These are phyloP conservation scores for Ypsolopha scabrella DNA, from an alignment of 2,888 invertebrate species.

Conservation along the genomic window DNA sequence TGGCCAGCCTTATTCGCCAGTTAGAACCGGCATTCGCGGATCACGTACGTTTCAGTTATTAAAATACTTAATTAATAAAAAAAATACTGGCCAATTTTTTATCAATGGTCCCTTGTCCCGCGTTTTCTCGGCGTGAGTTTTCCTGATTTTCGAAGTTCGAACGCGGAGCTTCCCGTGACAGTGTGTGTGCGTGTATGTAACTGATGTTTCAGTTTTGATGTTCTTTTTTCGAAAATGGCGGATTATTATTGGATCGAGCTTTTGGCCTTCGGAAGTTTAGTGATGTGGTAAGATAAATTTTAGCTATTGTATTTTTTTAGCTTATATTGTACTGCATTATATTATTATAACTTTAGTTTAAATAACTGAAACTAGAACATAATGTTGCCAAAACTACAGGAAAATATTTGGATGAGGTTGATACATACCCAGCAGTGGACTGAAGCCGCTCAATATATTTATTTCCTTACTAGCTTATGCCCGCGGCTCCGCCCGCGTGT, in stretches of 20 bases:
- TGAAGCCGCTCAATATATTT: no score
- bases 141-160: neutral
- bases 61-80: constrained; percentile 8
- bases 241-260: constrained; percentile 12
- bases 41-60: constrained; percentile 34
- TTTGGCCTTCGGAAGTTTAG: constrained; percentile 6
- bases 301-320: no score
- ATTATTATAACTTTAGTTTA: no score
- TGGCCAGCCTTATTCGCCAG: constrained; percentile 43
- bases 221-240: constrained; percentile 11
- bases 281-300: constrained; percentile 11
- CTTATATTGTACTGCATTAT: no score
- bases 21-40: constrained; percentile 46
- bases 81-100: neutral
- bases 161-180: neutral
- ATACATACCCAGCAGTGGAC: no score
- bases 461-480: no score
- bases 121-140: constrained; percentile 1
- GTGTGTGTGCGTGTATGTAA: constrained; percentile 12
- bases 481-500: no score
- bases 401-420: no score
- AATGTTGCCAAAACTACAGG: no score
- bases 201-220: constrained; percentile 8
- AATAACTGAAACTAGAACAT: no score
- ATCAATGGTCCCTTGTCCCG: neutral